Evolutionary conservation across 2,888 invertebrate genomes (phyloP).

Genomic region (Ypsolopha scabrella): DNA sequence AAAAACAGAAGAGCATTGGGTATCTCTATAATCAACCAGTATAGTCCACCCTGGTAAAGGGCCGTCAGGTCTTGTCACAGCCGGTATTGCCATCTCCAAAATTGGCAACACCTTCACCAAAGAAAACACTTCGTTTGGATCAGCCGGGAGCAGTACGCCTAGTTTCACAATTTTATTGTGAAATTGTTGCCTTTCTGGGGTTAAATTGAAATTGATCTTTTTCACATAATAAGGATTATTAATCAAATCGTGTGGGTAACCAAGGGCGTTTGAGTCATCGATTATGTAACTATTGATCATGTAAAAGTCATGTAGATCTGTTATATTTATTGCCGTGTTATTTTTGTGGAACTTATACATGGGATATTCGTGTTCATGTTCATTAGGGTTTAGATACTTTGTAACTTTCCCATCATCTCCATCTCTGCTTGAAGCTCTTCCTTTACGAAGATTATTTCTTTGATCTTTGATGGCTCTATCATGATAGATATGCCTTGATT

Average conservation of each 20-base stretch:
- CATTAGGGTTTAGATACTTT: conserved; percentile 29
- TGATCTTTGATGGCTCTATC: background rate
- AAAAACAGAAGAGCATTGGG: conserved; percentile 80
- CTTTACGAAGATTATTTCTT: conserved; percentile 21
- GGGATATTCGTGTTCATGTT: conserved; percentile 18
- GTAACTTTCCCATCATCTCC: conserved; percentile 33
- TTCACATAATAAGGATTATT: conserved; percentile 46
- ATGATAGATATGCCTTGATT: background rate
- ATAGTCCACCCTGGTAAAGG: conserved; percentile 78
- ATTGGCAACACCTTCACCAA: conserved; percentile 77
- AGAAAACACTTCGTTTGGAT: conserved; percentile 73
- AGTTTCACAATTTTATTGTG: conserved; percentile 65
- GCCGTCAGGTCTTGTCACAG: conserved; percentile 70
- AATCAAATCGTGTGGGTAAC: conserved; percentile 48
- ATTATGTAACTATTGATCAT: conserved; percentile 10
- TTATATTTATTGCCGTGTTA: background rate
- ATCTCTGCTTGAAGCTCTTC: conserved; percentile 20
- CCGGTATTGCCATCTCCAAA: conserved; percentile 75
- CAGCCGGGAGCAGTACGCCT: conserved; percentile 74
- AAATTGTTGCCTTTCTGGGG: conserved; percentile 44
- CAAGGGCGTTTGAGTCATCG: conserved; percentile 38
- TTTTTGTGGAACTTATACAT: background rate
- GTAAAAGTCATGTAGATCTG: background rate
- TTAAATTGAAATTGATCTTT: conserved; percentile 48
- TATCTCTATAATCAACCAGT: conserved; percentile 77